Base-by-base conservation (phyloP, 1,140 invertebrate genomes). In the Drosophila pallidifrons region DNA sequence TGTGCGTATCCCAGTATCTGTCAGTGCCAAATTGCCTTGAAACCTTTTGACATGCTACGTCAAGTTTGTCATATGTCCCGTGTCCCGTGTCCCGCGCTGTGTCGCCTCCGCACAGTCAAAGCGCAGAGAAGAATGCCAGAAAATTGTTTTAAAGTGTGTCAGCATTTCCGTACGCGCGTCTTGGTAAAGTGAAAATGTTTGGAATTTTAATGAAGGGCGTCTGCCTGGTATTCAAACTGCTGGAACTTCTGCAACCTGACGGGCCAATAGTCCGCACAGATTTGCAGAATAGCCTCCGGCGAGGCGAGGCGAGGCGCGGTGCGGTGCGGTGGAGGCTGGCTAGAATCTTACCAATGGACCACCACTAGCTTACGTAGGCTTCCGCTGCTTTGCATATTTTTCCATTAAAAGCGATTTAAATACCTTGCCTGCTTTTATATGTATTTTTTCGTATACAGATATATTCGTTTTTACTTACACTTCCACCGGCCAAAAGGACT, bases 131-230 rank as follows among this genome's bases (percentile, higher is more conserved):
- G 67, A 82, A 86, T 77, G 82, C 79, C 63, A 73, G 81, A 89
- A 88, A 89, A 88, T 88, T 89, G 85, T 89, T 88, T 88, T 88
- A 88, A 89, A 88, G 86, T 90, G 85, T 88, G 85, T 89, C 85
- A 85, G 85, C 81, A 90, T 85, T 89, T 89, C 73, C 69, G 66
- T 75, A 41, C 38, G 51, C 49, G 66, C 43, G 28, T 69, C 59
- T 76, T 79, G 41, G 72, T 54, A 87, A 88, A 88, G 78, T 88
- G 85, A 88, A 88, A 88, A 89, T 88, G 85, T 75, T 81, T 79
- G 85, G 85, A 88, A 88, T 88, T 88, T 88, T 88, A 88, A 88
- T 88, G 85, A 88, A 89, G 85, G 85, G 64, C 85, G 70, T 47
- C 77, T 67, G 43, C 7, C 47, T 16, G 25, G 20, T 11, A 41